These are phyloP conservation scores for Tiaroga cobitis DNA, from an alignment of 2,797 vertebrate species.

Conservation along the genomic window DNA sequence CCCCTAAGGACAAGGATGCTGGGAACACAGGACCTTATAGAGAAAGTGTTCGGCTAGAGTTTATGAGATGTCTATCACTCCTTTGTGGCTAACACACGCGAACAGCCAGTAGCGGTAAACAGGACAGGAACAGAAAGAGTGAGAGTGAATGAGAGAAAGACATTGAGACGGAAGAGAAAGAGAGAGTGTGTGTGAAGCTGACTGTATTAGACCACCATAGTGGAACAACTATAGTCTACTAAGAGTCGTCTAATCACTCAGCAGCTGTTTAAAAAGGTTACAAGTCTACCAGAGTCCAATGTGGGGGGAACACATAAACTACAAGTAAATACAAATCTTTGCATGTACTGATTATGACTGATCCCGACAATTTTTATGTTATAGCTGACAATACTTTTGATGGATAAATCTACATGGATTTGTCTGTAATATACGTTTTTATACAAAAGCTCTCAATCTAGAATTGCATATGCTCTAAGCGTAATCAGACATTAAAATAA, in stretches of 20 bases:
- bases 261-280: conserved; percentile 47
- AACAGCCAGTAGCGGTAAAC: conserved; percentile 46
- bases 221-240: conserved; percentile 40
- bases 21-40: conserved; percentile 35
- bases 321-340: conserved; percentile 7
- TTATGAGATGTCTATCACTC: conserved; percentile 50
- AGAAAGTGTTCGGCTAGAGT: conserved; percentile 40
- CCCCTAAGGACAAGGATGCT: conserved; percentile 13
- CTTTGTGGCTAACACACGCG: conserved; percentile 31
- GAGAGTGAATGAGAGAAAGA: conserved; percentile 29
- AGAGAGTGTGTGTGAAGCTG: conserved; percentile 30
- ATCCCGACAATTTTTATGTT: not conserved
- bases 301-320: conserved; percentile 26
- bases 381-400: not conserved
- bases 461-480: not conserved
- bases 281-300: conserved; percentile 19
- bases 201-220: conserved; percentile 53
- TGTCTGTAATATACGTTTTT: not conserved
- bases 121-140: conserved; percentile 16
- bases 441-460: not conserved
- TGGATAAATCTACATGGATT: no score
- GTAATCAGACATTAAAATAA: not conserved
- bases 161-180: conserved; percentile 1
- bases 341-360: not conserved
- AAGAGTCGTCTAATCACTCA: conserved; percentile 54